These are phyloP conservation scores for Subacronicta megacephala DNA, from an alignment of 2,888 invertebrate species.

Conservation along the genomic window DNA sequence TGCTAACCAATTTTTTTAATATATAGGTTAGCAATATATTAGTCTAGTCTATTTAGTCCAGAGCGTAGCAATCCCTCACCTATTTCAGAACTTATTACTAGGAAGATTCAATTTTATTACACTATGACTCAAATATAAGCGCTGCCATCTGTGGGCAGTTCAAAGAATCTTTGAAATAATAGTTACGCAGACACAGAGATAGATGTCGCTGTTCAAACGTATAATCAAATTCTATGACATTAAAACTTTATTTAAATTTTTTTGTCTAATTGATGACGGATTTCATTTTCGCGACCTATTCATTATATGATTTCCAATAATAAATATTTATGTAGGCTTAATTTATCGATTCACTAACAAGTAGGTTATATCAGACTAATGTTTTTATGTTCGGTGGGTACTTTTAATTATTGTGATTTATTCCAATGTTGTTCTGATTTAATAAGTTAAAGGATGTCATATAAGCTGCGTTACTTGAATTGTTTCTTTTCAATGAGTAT, in stretches of 20 bases:
- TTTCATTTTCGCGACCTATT: conserved; percentile 12
- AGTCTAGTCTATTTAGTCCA: too few species aligned
- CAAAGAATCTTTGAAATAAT: conserved; percentile 5
- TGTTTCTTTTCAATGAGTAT: conserved; percentile 43
- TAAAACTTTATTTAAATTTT: not conserved
- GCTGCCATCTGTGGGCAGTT: conserved; percentile 42
- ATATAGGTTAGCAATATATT: too few species aligned
- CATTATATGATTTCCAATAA: conserved; percentile 14
- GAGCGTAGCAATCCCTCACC: too few species aligned
- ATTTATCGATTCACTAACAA: conserved; percentile 22
- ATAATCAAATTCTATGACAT: not conserved
- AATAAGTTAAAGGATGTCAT: conserved; percentile 31
- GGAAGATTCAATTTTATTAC: too few species aligned
- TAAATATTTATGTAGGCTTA: conserved; percentile 22
- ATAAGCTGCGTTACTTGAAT: conserved; percentile 37
- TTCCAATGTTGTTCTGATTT: conserved; percentile 38
- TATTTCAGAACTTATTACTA: too few species aligned
- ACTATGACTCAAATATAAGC: not conserved
- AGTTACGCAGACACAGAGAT: conserved; percentile 8
- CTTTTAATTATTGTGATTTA: conserved; percentile 33
- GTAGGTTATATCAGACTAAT: conserved; percentile 33
- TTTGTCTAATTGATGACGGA: not conserved
- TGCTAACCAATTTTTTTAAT: too few species aligned
- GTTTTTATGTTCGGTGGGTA: conserved; percentile 33
- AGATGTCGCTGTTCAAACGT: conserved; percentile 40